Evolutionary conservation across 2,888 invertebrate genomes (phyloP).

Genomic region (Horisme vitalbata): DNA sequence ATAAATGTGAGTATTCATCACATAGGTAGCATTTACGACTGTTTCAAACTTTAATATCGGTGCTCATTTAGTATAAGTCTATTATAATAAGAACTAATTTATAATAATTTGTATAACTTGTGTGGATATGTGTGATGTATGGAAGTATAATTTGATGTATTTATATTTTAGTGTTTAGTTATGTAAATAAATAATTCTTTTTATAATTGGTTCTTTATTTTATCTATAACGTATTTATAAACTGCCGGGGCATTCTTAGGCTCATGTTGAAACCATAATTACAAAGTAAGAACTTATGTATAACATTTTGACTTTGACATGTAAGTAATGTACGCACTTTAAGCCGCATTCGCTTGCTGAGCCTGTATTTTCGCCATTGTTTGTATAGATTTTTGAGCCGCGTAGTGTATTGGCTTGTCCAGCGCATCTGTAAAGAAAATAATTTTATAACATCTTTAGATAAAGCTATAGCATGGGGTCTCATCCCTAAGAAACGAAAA

Average conservation of each 20-base stretch:
- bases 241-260: too few relatives aligned
- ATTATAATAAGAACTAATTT: conserved; percentile 31
- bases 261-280: too few relatives aligned
- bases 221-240: too few relatives aligned
- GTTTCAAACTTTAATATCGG: conserved; percentile 36
- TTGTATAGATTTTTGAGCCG: conserved; percentile 88
- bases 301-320: too few relatives aligned
- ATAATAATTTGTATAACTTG: conserved; percentile 31
- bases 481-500: too few relatives aligned
- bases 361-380: conserved; percentile 70
- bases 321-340: conserved; percentile 29
- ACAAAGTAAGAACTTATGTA: too few relatives aligned
- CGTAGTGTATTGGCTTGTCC: conserved; percentile 89
- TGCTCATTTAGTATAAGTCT: conserved; percentile 57
- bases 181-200: conserved; percentile 68
- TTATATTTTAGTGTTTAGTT: conserved; percentile 65
- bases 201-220: too few relatives aligned
- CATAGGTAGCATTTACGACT: conserved; percentile 19
- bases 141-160: conserved; percentile 46
- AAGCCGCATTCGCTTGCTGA: conserved; percentile 58
- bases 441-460: too few relatives aligned
- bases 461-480: too few relatives aligned
- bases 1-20: neutral
- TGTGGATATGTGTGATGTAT: conserved; percentile 30
- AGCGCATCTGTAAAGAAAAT: conserved; percentile 84